Conservation (phyloP, 2,113 vertebrate genomes). For the Anser cygnoides region DNA sequence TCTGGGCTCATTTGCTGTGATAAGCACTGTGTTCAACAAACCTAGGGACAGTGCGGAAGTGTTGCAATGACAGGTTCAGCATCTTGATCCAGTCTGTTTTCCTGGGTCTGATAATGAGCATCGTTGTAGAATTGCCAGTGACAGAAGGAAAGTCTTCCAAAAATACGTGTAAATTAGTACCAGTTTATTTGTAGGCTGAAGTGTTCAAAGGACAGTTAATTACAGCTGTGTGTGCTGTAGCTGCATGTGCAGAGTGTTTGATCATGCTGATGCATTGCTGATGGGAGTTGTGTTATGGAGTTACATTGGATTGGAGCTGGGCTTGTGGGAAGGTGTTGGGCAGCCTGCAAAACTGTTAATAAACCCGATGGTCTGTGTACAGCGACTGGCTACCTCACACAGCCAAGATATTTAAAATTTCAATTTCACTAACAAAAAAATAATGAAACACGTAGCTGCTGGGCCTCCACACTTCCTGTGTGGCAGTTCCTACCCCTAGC, state of each 20-base stretch:
- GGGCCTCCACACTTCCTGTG: rapidly evolving
- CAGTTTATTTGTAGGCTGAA: not conserved
- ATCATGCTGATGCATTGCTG: rapidly evolving
- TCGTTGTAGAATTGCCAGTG: not conserved
- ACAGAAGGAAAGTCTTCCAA: not conserved
- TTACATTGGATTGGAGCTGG: not conserved
- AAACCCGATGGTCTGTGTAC: not conserved
- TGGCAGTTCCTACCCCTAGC: not conserved
- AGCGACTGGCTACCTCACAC: not conserved
- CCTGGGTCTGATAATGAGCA: not conserved
- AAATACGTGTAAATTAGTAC: not conserved
- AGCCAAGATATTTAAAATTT: not conserved
- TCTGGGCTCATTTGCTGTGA: not conserved
- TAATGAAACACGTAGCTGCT: not conserved
- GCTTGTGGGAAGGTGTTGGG: not conserved
- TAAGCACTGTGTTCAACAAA: not conserved
- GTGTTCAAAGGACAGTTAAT: not conserved
- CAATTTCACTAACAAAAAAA: not conserved
- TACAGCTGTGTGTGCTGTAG: not conserved
- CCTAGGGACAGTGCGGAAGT: not conserved
- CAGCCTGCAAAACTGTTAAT: not conserved
- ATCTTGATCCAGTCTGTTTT: not conserved
- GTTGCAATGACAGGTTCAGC: not conserved
- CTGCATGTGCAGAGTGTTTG: not conserved
- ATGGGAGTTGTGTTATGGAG: not conserved